Conservation (phyloP, 2,888 invertebrate species). For the Heliconius ethilla region DNA sequence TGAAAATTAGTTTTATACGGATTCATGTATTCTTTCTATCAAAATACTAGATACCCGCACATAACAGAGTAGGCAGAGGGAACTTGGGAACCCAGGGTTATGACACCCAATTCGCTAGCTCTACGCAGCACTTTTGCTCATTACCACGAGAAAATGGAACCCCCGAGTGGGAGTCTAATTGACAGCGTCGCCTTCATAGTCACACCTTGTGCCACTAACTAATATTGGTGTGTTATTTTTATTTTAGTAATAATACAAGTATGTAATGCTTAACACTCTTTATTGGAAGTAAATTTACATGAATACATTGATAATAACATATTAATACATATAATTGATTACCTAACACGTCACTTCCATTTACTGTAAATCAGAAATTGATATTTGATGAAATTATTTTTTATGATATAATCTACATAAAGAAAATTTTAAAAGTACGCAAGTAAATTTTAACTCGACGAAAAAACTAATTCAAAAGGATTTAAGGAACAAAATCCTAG, state of each 20-base stretch:
- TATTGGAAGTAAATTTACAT: conserved; percentile 59
- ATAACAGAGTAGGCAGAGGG: no score
- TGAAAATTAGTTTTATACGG: no score
- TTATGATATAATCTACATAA: not conserved
- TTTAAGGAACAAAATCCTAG: not conserved
- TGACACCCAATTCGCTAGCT: no score
- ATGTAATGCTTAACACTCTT: conserved; percentile 66
- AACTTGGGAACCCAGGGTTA: no score
- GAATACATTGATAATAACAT: conserved; percentile 44
- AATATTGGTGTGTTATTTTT: not conserved
- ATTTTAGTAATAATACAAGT: conserved; percentile 1
- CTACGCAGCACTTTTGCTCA: no score
- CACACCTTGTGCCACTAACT: not conserved
- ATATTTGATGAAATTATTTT: not conserved
- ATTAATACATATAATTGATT: conserved; percentile 26
- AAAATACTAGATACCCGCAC: no score
- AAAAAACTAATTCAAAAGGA: not conserved
- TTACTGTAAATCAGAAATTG: not conserved
- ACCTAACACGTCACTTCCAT: not conserved
- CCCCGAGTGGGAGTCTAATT: no score
- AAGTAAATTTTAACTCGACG: not conserved
- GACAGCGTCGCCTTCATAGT: no score
- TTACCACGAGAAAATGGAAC: no score
- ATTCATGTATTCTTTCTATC: no score
- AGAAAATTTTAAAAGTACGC: not conserved